Conservation (phyloP, 1,140 invertebrate species). For the Lerema accius region DNA sequence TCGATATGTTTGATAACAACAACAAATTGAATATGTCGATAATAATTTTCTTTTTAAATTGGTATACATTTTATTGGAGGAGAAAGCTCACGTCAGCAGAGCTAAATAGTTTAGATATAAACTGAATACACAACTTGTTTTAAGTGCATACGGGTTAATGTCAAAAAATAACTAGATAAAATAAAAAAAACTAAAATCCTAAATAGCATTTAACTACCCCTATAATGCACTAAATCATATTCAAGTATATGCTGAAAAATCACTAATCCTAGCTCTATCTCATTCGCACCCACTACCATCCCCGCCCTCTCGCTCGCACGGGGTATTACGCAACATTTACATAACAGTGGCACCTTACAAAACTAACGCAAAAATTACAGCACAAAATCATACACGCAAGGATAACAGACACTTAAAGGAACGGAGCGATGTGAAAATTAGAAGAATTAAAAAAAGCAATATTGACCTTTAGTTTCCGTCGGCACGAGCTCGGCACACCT, state of each 20-base stretch:
- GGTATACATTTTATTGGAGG: no score
- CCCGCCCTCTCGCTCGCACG: conserved; percentile 44
- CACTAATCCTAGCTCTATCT: conserved; percentile 23
- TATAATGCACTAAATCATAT: conserved; percentile 18
- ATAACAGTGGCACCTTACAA: conserved; percentile 37
- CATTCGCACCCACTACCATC: conserved; percentile 9
- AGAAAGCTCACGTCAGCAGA: no score
- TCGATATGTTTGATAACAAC: no score
- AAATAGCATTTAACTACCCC: not conserved
- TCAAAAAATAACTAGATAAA: no score
- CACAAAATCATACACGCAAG: conserved; percentile 31
- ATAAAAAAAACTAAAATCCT: conserved; percentile 4
- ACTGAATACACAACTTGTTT: no score
- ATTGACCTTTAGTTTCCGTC: conserved; percentile 65
- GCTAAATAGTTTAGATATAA: no score
- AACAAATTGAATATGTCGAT: no score
- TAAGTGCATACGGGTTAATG: no score
- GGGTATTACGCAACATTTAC: conserved; percentile 48
- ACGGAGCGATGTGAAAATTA: conserved; percentile 41
- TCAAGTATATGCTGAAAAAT: conserved; percentile 17
- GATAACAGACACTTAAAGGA: conserved; percentile 35
- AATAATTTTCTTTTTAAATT: no score
- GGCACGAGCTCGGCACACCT: conserved; percentile 73
- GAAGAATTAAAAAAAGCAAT: conserved; percentile 48
- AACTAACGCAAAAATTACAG: conserved; percentile 28